Evolutionary conservation across 2,888 invertebrate species (phyloP).

Genomic region (Hylaea fasciaria): DNA sequence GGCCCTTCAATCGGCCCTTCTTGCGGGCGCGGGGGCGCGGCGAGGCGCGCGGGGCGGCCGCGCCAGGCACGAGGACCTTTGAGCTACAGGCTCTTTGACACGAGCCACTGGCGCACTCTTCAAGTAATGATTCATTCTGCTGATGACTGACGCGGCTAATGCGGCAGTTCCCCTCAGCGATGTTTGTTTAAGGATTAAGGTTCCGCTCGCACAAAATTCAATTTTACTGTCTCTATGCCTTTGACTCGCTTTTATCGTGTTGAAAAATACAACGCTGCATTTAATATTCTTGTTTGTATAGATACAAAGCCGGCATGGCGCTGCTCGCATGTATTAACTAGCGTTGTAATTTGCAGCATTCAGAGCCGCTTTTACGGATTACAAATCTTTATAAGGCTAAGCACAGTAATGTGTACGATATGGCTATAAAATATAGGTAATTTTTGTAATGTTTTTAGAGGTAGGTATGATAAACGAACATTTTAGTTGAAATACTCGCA

Average conservation of each 20-base stretch:
- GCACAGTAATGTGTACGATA: no score
- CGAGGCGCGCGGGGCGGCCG: slow-evolving; percentile 48
- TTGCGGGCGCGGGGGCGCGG: slow-evolving; percentile 63
- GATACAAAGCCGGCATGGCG: neutral
- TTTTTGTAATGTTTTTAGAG: no score
- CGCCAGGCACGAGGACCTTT: slow-evolving; percentile 74
- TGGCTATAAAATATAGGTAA: no score
- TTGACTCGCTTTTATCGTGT: slow-evolving; percentile 48
- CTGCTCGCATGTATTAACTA: neutral
- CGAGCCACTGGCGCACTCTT: slow-evolving; percentile 84
- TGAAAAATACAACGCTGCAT: slow-evolving; percentile 16
- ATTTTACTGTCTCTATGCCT: slow-evolving; percentile 53
- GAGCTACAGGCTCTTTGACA: slow-evolving; percentile 83
- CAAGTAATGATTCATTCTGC: slow-evolving; percentile 85
- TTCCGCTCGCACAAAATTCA: slow-evolving; percentile 60
- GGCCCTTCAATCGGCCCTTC: slow-evolving; percentile 84
- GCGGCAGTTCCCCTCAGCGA: slow-evolving; percentile 67
- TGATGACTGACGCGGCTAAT: slow-evolving; percentile 84
- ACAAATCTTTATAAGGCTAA: neutral
- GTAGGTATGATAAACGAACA: no score
- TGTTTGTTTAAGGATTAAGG: slow-evolving; percentile 74
- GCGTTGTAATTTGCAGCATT: neutral
- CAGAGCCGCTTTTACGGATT: neutral
- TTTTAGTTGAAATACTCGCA: no score
- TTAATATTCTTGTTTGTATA: slow-evolving; percentile 1